phyloP scores from a whole-genome alignment of 2,113 vertebrate species.

The Phrynocephalus versicolor region DNA sequence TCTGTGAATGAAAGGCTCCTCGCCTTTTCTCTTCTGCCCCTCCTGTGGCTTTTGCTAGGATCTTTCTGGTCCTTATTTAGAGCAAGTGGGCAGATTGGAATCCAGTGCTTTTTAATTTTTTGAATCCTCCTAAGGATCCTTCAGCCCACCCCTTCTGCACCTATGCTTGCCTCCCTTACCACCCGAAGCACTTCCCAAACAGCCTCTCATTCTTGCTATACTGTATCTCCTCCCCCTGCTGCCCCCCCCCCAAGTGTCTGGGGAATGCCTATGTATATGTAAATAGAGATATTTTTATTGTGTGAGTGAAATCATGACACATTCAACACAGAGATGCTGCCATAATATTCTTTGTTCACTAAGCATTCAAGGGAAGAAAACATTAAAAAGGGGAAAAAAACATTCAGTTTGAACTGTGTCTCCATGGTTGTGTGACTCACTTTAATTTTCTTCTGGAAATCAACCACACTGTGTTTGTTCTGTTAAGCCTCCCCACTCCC shows the following conservation, averaged over 20 bases:
- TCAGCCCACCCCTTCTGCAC: not conserved
- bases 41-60: not conserved
- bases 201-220: not conserved
- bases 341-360: not conserved
- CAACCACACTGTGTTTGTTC: not conserved
- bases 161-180: not conserved
- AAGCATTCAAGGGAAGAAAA: not conserved
- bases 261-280: not conserved
- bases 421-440: not conserved
- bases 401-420: not conserved
- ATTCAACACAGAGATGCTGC: slow-evolving; percentile 36
- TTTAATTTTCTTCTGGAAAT: not conserved
- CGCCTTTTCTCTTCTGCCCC: too few species aligned
- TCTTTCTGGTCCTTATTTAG: not conserved
- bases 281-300: slow-evolving; percentile 33
- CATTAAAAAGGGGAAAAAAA: not conserved
- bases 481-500: not conserved
- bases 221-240: not conserved
- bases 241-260: not conserved
- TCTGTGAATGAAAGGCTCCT: not conserved
- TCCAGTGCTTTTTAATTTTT: not conserved
- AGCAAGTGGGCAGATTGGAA: not conserved
- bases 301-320: not conserved
- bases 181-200: not conserved
- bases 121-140: not conserved